Percentiles rank a stretch among this genome's conserved stretches.
These are phyloP conservation scores for Trichosurus vulpecula DNA, from an alignment of 2,797 vertebrate species.

Conservation along the genomic window DNA sequence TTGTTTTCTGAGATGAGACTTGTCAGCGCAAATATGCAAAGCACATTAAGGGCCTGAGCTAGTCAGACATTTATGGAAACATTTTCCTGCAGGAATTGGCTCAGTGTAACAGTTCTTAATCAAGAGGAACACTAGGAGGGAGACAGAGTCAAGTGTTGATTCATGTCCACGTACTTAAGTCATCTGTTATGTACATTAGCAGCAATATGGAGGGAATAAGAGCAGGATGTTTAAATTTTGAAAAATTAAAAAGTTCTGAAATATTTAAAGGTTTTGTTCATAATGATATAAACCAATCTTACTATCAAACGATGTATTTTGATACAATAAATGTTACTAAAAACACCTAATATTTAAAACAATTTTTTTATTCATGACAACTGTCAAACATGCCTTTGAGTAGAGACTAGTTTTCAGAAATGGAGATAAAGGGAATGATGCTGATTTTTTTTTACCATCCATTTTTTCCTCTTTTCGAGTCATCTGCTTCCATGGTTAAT, in stretches of 20 bases:
- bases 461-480: slow-evolving; percentile 35
- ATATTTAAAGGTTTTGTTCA: slow-evolving; percentile 24
- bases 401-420: slow-evolving; percentile 47
- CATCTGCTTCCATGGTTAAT: slow-evolving; percentile 1
- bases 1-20: slow-evolving; percentile 76
- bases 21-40: slow-evolving; percentile 77
- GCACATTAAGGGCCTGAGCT: slow-evolving; percentile 75
- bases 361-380: slow-evolving; percentile 22
- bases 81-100: slow-evolving; percentile 79
- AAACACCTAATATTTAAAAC: slow-evolving; percentile 30
- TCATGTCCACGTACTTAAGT: slow-evolving; percentile 74
- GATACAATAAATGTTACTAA: slow-evolving; percentile 13
- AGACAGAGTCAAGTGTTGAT: slow-evolving; percentile 76
- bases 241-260: slow-evolving; percentile 39
- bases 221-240: slow-evolving; percentile 45
- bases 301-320: not conserved
- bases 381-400: slow-evolving; percentile 22
- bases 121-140: slow-evolving; percentile 80
- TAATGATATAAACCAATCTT: slow-evolving; percentile 45
- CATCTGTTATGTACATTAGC: slow-evolving; percentile 68
- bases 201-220: slow-evolving; percentile 49
- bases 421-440: slow-evolving; percentile 24
- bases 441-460: not conserved
- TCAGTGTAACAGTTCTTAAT: slow-evolving; percentile 80
- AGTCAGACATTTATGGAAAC: slow-evolving; percentile 80